Evolutionary conservation across 2,113 vertebrate genomes (phyloP).

Genomic region (Gavia stellata): DNA sequence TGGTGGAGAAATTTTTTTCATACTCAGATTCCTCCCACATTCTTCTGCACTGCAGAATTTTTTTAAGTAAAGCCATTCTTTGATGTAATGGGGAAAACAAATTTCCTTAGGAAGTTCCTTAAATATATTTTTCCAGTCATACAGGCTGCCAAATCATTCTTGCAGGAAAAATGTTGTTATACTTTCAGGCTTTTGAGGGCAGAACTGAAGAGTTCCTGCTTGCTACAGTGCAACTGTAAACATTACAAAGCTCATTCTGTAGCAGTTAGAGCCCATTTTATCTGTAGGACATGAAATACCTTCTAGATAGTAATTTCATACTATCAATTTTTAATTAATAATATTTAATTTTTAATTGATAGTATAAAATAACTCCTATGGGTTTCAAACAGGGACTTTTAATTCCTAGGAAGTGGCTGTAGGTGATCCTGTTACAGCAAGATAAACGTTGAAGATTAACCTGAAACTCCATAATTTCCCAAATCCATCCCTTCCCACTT

Average conservation of each 20-base stretch:
- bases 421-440: background rate
- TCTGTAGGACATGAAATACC: background rate
- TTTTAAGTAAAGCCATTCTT: background rate
- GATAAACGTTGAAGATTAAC: background rate
- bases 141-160: background rate
- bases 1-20: constrained; percentile 17
- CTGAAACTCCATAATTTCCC: background rate
- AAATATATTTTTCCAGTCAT: background rate
- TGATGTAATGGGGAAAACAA: background rate
- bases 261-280: background rate
- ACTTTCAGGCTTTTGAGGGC: background rate
- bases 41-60: background rate
- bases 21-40: background rate
- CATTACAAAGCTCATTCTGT: background rate
- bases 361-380: background rate
- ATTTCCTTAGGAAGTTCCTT: background rate
- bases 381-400: background rate
- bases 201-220: background rate
- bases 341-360: background rate
- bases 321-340: background rate
- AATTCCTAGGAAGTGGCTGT: background rate
- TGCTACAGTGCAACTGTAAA: background rate
- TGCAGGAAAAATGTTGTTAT: background rate
- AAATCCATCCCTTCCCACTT: background rate
- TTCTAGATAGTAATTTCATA: background rate